Percentiles rank a stretch among this genome's conserved stretches.
Conservation (phyloP, 2,888 invertebrate species). For the Elgonia sp. region DNA sequence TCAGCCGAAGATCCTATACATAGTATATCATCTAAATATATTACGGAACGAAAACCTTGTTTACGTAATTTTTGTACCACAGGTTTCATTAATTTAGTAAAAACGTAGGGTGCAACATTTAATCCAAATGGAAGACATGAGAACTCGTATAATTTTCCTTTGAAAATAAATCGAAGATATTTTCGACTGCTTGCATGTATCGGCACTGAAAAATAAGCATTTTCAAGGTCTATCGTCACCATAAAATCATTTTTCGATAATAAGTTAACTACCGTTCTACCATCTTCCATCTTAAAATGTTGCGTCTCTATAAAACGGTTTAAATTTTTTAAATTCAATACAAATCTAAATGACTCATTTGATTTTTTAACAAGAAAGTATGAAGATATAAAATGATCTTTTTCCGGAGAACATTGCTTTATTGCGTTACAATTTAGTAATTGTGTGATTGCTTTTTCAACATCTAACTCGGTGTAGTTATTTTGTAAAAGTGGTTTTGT, state of each 20-base stretch:
- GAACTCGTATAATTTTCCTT: slow-evolving; percentile 68
- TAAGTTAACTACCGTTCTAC: slow-evolving; percentile 38
- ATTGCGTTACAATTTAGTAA: not conserved
- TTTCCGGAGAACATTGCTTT: not conserved
- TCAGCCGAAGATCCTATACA: not conserved
- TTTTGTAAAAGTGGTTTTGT: not conserved
- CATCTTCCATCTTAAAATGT: slow-evolving; percentile 72
- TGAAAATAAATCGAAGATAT: slow-evolving; percentile 8
- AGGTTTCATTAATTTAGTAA: slow-evolving; percentile 74
- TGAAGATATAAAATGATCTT: not conserved
- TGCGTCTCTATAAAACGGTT: slow-evolving; percentile 58
- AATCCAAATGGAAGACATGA: slow-evolving; percentile 71
- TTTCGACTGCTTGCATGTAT: not conserved
- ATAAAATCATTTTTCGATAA: not conserved
- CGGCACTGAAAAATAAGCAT: slow-evolving; percentile 13
- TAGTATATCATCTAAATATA: slow-evolving; percentile 20
- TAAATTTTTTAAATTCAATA: slow-evolving; percentile 60
- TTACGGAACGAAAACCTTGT: slow-evolving; percentile 1
- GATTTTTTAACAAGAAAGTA: not conserved
- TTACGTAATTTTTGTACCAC: slow-evolving; percentile 43
- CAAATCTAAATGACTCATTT: slow-evolving; percentile 20
- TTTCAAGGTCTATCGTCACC: slow-evolving; percentile 11
- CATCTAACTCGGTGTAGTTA: not conserved
- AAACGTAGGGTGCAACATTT: slow-evolving; percentile 70
- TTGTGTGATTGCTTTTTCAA: not conserved